Base-by-base conservation (phyloP, 2,888 invertebrate genomes). In the Eilema caniola region DNA sequence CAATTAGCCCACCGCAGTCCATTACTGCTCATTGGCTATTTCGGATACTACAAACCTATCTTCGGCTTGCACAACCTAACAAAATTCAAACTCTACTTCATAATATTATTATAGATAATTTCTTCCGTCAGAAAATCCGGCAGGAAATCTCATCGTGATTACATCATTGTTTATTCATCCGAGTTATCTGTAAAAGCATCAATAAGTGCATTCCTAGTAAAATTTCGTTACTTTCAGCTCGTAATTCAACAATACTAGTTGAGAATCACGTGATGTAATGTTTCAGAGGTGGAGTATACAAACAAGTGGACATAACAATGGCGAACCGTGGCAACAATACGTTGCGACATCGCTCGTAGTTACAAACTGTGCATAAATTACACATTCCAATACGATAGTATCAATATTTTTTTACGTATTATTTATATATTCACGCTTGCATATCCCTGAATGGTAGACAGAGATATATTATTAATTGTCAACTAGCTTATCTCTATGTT, bases 221-320 rank as follows among this genome's bases (percentile, higher is more conserved):
- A 8, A 33, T 64, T 56, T 23, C n/a, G 16, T 56, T 33, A 7
- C 3, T 65, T 66, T 24, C 62, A 37, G 66, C 33, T 14, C 3
- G 23, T 8, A 61, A 20, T 56, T 33, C 5, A 79, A 79, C 77
- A 82, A 76, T 74, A 63, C 65, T 37, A 63, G 28, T 57, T 25
- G 37, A 56, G 33, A 57, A 57, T n/a, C 28, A 31, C 37, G 53
- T 82, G 80, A 69, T 70, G 72, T 72, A 82, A 82, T 25, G n/a
- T 64, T 41, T 25, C 61, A 53, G 37, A 66, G 23, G 47, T 33
- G 37, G 31, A 20, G 62, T 33, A 20, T 56, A 69, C 80, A 80
- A 75, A 70, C 77, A 76, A 69, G 61, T 65, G 66, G 61, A 67
- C 57, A 74, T 70, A 82, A 80, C 83, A 77, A 81, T 70, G 71